Evolutionary conservation across 2,888 invertebrate genomes (phyloP).

Genomic region (Leucoma salicis): DNA sequence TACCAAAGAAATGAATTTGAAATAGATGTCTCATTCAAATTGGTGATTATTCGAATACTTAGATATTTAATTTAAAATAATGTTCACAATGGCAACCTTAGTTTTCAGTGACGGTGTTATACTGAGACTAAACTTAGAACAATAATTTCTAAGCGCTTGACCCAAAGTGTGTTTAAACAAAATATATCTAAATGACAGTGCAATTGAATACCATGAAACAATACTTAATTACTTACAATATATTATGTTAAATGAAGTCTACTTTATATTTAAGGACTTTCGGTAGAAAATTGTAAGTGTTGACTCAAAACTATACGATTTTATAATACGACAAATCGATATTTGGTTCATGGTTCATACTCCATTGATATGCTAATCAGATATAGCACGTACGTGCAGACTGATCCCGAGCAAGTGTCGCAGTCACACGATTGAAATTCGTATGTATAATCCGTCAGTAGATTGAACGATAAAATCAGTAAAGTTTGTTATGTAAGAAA

Average conservation of each 20-base stretch:
- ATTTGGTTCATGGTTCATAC: conserved; percentile 33
- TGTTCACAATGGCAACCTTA: too few species aligned
- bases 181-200: too few species aligned
- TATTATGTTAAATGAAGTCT: conserved; percentile 39
- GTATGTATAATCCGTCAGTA: conserved; percentile 17
- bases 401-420: conserved; percentile 15
- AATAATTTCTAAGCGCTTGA: too few species aligned
- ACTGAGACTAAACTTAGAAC: too few species aligned
- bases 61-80: too few species aligned
- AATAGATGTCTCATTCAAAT: too few species aligned
- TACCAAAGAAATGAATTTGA: too few species aligned
- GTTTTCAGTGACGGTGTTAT: too few species aligned
- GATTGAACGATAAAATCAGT: conserved; percentile 45
- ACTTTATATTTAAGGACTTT: conserved; percentile 39
- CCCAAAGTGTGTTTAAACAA: too few species aligned
- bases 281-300: conserved; percentile 45
- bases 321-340: conserved; percentile 30
- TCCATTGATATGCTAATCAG: conserved; percentile 54
- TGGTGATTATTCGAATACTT: too few species aligned
- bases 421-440: conserved; percentile 23
- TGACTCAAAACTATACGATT: conserved; percentile 48
- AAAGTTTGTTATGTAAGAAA: conserved; percentile 66
- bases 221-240: neutral
- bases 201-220: too few species aligned
- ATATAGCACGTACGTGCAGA: conserved; percentile 34